Evolutionary conservation across 1,140 invertebrate genomes (phyloP), one percentile per base, ranked within the genome.

Genomic region (Sycobia sp.): DNA sequence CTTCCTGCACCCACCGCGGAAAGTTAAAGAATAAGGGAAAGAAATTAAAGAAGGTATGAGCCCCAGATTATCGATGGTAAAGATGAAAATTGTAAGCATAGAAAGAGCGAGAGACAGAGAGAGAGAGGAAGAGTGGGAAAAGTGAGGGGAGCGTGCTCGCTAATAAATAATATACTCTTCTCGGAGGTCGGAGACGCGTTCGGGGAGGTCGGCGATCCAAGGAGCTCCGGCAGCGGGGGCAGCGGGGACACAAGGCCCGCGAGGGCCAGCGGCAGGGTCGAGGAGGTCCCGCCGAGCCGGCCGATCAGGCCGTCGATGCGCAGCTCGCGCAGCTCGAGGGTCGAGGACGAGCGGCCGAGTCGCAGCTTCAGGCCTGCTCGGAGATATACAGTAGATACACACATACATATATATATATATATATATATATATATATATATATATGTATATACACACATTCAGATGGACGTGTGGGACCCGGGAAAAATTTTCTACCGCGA

Each of bases 211-310:
- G 69, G 74, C 65, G 72, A 74, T 66, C 71, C 69, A 55, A 69
- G 69, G 49, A 72, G 66, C 64, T 72, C 70, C 62, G 70, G 70
- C 51, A 71, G 70, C 64, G 69, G 67, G 62, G 72, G 72, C 60
- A 73, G 68, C 58, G 72, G 74, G 67, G 74, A 70, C 69, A 75
- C 69, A 54, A 78, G 71, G 39, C 76, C 76, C 62, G 74, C 71
- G 58, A 79, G 71, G 39, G 79, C 71, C 59, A 81, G 63, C 67
- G 81, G 75, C 70, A 83, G 61, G 57, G 79, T 69, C 55, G 74
- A 71, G 39, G 74, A 71, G 60, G 70, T 73, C 67, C 71, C 70
- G 43, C 72, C 72, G 47, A 73, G 70, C 53, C 67, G 73, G 70
- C 73, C 66, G 64, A 71, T 71, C 58, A 73, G 62, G 57, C 72